Conservation (phyloP, 1,140 invertebrate species). For the Brachystomella parvula region DNA sequence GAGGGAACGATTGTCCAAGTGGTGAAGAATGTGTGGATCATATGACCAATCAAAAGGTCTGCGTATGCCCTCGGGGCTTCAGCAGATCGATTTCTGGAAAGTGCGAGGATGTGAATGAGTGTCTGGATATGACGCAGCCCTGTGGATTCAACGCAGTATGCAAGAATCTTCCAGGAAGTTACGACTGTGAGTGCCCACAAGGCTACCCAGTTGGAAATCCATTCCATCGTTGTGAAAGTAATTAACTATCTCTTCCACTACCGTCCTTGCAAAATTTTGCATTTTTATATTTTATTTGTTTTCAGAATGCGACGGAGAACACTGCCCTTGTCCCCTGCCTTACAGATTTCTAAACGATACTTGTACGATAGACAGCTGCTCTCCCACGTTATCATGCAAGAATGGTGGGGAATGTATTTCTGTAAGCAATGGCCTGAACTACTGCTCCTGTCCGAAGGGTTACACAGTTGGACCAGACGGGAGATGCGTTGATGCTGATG, state of each 20-base stretch:
- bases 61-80: slow-evolving; percentile 77
- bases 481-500: slow-evolving; percentile 51
- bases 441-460: slow-evolving; percentile 77
- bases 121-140: slow-evolving; percentile 57
- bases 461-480: slow-evolving; percentile 63
- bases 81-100: slow-evolving; percentile 60
- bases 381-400: slow-evolving; percentile 64
- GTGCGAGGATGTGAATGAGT: slow-evolving; percentile 83
- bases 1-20: slow-evolving; percentile 63
- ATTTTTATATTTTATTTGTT: slow-evolving; percentile 19
- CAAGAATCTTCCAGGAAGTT: slow-evolving; percentile 87
- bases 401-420: slow-evolving; percentile 76
- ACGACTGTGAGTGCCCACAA: slow-evolving; percentile 79
- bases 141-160: slow-evolving; percentile 51
- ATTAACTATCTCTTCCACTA: neutral
- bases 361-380: slow-evolving; percentile 75
- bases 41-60: slow-evolving; percentile 63
- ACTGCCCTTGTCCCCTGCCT: slow-evolving; percentile 76
- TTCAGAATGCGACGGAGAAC: slow-evolving; percentile 66
- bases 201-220: slow-evolving; percentile 49
- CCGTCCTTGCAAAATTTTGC: neutral
- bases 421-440: slow-evolving; percentile 79
- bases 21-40: slow-evolving; percentile 79
- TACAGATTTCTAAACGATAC: slow-evolving; percentile 67
- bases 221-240: slow-evolving; percentile 61